These are phyloP conservation scores for Chorisops tibialis DNA, from an alignment of 2,888 invertebrate species.

Conservation along the genomic window DNA sequence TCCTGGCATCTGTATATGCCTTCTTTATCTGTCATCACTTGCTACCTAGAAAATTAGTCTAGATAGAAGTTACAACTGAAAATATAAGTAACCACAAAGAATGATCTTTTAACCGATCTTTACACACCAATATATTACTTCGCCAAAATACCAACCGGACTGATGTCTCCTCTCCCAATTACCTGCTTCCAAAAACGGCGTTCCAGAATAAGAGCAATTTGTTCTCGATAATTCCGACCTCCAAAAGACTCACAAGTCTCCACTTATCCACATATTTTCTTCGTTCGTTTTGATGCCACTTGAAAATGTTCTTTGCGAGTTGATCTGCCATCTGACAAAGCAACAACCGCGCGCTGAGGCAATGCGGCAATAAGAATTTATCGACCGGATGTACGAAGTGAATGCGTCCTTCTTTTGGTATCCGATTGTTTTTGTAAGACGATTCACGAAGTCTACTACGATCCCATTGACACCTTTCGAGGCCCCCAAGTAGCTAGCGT, in stretches of 20 bases:
- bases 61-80: no score
- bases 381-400: conserved; percentile 25
- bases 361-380: conserved; percentile 15
- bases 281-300: neutral
- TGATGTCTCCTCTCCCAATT: conserved; percentile 2
- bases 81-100: no score
- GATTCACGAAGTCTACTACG: neutral
- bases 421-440: conserved; percentile 21
- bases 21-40: no score
- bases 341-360: neutral
- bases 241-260: neutral
- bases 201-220: conserved; percentile 10
- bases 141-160: no score
- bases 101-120: no score
- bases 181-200: conserved; percentile 11
- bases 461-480: conserved; percentile 27
- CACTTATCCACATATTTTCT: neutral
- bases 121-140: no score
- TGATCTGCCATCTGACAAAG: neutral
- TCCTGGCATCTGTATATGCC: no score
- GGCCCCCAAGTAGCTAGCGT: no score
- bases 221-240: conserved; percentile 5
- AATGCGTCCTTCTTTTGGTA: neutral
- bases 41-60: no score
- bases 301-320: neutral